phyloP scores from a whole-genome alignment of 2,113 vertebrate genomes.

The Mustela nigripes region DNA sequence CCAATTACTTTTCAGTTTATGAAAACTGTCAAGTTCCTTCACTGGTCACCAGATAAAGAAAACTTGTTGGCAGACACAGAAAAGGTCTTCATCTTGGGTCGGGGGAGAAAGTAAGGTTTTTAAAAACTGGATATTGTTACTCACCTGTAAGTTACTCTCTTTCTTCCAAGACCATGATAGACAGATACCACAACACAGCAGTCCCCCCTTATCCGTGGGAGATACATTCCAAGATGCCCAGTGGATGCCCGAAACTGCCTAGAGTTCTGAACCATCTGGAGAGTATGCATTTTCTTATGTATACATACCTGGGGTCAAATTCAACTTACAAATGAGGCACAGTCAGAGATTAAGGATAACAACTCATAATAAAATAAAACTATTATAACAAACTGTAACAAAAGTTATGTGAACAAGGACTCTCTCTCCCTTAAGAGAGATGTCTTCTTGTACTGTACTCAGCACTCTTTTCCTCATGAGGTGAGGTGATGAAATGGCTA shows the following conservation, averaged over 20 bases:
- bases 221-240: background rate
- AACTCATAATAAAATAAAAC: background rate
- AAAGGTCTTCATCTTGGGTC: background rate
- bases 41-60: background rate
- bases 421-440: background rate
- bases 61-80: background rate
- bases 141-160: background rate
- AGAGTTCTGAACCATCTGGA: background rate
- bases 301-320: background rate
- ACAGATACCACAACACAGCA: background rate
- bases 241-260: background rate
- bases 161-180: background rate
- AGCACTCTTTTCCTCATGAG: background rate
- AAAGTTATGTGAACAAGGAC: background rate
- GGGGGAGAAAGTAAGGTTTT: background rate
- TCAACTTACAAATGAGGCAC: background rate
- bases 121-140: background rate
- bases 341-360: background rate
- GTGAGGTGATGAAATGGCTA: background rate
- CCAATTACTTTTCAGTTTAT: background rate
- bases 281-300: background rate
- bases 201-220: too few species aligned
- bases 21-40: background rate
- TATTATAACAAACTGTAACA: background rate
- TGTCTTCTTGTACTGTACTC: background rate